A percentile compares a stretch with the other conserved stretches of the same genome.
phyloP scores from a whole-genome alignment of 1,140 invertebrate species.

The Lucilia sericata region DNA sequence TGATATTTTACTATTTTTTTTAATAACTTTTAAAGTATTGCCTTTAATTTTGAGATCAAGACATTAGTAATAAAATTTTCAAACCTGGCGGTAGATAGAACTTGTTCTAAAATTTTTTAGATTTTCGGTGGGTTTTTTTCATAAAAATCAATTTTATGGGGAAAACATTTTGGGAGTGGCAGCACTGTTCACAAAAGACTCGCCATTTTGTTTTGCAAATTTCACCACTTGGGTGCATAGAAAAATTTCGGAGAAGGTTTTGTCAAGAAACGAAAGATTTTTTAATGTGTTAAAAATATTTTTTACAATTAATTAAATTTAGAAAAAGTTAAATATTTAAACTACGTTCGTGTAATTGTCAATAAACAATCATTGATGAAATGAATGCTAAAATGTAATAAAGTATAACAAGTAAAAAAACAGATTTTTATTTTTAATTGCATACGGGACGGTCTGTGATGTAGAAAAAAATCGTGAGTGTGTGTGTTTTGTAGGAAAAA shows the following conservation, averaged over 20 bases:
- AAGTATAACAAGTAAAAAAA: background rate
- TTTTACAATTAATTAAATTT: background rate
- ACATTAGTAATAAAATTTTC: no score
- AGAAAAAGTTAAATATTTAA: background rate
- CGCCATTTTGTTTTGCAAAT: slow-evolving; percentile 49
- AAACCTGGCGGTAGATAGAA: no score
- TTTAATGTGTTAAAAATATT: background rate
- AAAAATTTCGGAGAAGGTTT: slow-evolving; percentile 45
- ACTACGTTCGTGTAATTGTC: background rate
- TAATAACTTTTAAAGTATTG: no score
- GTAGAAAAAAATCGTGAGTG: slow-evolving; percentile 6
- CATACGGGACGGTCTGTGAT: background rate
- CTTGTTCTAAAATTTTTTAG: no score
- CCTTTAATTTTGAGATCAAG: no score
- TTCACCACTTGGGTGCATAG: slow-evolving; percentile 48
- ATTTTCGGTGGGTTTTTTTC: no score
- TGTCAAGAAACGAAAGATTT: slow-evolving; percentile 10
- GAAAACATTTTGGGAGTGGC: no score
- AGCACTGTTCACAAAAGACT: background rate
- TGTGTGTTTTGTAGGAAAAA: slow-evolving; percentile 18
- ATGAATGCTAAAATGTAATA: slow-evolving; percentile 15
- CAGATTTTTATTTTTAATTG: slow-evolving; percentile 21
- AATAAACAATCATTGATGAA: background rate
- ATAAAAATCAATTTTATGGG: no score
- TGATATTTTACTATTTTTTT: no score